A percentile compares a stretch with the other conserved stretches of the same genome.
These are phyloP conservation scores for Gymnorhina tibicen DNA, from an alignment of 2,113 vertebrate genomes.

Conservation along the genomic window DNA sequence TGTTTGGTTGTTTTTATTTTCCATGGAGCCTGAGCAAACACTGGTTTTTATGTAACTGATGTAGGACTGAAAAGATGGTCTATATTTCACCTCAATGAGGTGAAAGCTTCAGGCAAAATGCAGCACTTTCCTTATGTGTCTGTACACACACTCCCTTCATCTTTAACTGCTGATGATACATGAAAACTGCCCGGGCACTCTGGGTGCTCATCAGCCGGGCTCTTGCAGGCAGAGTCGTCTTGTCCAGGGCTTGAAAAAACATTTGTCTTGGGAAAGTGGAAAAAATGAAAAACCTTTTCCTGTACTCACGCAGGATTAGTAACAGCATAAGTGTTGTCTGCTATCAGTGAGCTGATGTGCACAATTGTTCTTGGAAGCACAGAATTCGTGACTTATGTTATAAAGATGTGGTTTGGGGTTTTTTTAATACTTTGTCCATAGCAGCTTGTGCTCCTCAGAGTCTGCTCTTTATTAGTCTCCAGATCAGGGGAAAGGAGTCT, in stretches of 20 bases:
- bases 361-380: neutral
- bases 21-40: neutral
- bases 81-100: neutral
- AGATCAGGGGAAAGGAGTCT: neutral
- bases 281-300: neutral
- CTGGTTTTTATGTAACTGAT: neutral
- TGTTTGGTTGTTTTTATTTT: constrained; percentile 27
- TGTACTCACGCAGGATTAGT: neutral
- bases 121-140: accelerated
- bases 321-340: neutral
- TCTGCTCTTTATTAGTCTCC: neutral
- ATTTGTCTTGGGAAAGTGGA: neutral
- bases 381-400: neutral
- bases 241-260: neutral
- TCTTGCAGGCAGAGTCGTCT: neutral
- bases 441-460: neutral
- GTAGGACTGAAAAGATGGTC: neutral
- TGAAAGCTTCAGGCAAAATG: neutral
- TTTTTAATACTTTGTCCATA: neutral
- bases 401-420: accelerated
- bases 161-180: neutral
- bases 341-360: neutral
- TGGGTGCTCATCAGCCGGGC: neutral
- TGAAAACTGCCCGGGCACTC: neutral
- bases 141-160: neutral